phyloP scores from a whole-genome alignment of 2,888 invertebrate genomes.

The Willowsia nigromaculata region DNA sequence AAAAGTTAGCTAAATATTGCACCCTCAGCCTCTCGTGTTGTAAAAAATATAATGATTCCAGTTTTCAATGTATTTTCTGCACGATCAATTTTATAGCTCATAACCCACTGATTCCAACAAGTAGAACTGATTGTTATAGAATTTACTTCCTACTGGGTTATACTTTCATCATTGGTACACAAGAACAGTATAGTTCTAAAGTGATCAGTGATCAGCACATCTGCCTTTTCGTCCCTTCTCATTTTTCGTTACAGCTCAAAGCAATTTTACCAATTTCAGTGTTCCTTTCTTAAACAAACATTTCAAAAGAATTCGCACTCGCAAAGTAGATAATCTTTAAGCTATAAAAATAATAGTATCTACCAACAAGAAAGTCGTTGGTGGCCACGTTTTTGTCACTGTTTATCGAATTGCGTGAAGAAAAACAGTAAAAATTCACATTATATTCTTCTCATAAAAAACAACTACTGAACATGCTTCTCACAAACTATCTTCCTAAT shows the following conservation, averaged over 20 bases:
- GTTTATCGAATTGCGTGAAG: neutral
- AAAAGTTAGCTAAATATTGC: constrained; percentile 10
- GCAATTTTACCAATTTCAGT: too few relatives aligned
- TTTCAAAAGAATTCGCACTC: too few relatives aligned
- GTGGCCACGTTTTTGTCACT: neutral
- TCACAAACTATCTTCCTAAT: too few relatives aligned
- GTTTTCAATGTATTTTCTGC: constrained; percentile 55
- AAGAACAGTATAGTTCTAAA: too few relatives aligned
- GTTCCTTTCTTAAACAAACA: too few relatives aligned
- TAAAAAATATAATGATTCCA: constrained; percentile 57
- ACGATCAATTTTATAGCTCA: constrained; percentile 15
- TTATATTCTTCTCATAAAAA: neutral
- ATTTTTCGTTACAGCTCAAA: too few relatives aligned
- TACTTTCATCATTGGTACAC: too few relatives aligned
- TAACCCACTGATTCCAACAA: neutral
- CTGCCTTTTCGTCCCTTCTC: too few relatives aligned
- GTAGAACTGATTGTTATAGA: neutral
- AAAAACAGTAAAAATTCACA: neutral
- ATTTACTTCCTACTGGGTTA: too few relatives aligned
- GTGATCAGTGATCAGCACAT: too few relatives aligned
- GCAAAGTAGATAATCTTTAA: neutral
- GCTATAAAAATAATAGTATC: neutral
- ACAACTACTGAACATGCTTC: too few relatives aligned
- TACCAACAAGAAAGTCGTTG: neutral
- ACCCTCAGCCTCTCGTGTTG: neutral